Base-by-base conservation (phyloP, 2,888 invertebrate species). In the Isoperla grammatica region DNA sequence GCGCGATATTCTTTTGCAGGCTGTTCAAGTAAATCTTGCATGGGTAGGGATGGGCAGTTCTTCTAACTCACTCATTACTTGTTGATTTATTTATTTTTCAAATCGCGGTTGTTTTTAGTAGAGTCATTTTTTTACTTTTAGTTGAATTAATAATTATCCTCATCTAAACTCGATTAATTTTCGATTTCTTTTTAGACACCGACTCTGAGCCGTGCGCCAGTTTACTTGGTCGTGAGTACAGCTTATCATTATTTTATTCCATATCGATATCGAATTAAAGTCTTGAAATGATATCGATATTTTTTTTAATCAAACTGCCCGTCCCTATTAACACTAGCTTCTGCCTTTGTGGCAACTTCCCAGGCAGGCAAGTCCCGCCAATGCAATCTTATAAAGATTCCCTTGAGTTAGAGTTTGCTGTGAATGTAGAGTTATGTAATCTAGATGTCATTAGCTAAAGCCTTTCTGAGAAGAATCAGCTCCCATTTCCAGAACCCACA, bases 221-320 rank as follows among this genome's bases (percentile, higher is more conserved):
- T 64, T 62, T 64, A 50, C 64, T 64, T 64, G 64, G 58, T 62
- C 64, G 64, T 64, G 64, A 64, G 64, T 64, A 64, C 58, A 58
- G 62, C 54, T 60, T 64, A 42, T 54, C 39, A 61, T 55, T 61
- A 57, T 53, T 61, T 45, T 48, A 29, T 48, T 58, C 53, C 35
- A 59, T 40, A 55, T 53, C 61, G 61, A 61, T 58, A 54, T 57
- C 48, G 39, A 46, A 35, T 45, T 48, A 39, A 39, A 40, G 15
- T 19, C n/a, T 50, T 61, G 43, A 40, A 49, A 45, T 22, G 48
- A 61, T 57, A 37, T 61, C 54, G 61, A 23, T 59, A 20, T 20
- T 60, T 48, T 60, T 53, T 46, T 23, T 56, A 20, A 56, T 55
- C 29, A 56, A 56, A 48, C 56, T 62, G 62, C 62, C 62, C 62